A percentile compares a stretch with the other conserved stretches of the same genome.
Evolutionary conservation across 2,113 vertebrate species (phyloP).

Genomic region (Arvicanthis niloticus): DNA sequence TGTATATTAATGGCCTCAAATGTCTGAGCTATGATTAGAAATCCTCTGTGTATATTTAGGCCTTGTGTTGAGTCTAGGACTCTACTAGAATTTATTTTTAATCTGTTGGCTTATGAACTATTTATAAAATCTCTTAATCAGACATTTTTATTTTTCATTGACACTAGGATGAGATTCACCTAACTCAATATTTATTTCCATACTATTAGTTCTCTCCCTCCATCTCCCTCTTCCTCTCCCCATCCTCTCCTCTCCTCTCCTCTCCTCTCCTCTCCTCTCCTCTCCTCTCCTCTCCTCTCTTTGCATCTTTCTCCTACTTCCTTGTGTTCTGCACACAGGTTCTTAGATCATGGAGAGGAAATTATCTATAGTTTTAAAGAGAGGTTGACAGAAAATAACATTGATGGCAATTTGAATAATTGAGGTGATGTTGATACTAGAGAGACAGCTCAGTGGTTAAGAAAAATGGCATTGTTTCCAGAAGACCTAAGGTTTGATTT

Average conservation of each 20-base stretch:
- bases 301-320: too few species aligned
- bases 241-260: not conserved
- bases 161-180: not conserved
- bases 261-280: not conserved
- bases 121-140: constrained; percentile 30
- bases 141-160: constrained; percentile 5
- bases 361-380: not conserved
- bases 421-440: not conserved
- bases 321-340: not conserved
- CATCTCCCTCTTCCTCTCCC: not conserved
- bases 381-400: not conserved
- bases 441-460: not conserved
- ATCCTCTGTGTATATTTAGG: not conserved
- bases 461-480: not conserved
- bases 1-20: constrained; percentile 22
- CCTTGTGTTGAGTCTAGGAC: constrained; percentile 32
- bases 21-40: constrained; percentile 53
- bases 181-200: not conserved
- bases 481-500: not conserved
- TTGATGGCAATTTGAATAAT: not conserved
- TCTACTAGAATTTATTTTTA: constrained; percentile 52
- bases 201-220: not conserved
- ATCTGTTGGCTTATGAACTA: not conserved
- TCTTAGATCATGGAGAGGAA: not conserved
- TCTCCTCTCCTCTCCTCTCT: not conserved